Conservation (phyloP, 2,113 vertebrate genomes). For the Talpa occidentalis region DNA sequence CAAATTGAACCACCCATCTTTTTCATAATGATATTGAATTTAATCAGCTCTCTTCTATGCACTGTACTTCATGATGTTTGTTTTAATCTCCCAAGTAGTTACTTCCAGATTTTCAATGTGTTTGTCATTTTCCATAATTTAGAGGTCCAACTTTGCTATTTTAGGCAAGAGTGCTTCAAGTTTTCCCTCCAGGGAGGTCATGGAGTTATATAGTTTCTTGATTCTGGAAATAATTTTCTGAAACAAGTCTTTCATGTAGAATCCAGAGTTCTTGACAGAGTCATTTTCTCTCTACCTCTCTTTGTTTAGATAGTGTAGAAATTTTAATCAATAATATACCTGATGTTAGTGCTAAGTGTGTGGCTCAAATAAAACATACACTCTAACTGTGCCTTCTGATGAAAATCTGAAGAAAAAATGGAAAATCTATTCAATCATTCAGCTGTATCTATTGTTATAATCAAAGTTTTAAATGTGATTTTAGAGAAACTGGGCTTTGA, state of each 20-base stretch:
- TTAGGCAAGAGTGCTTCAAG: constrained; percentile 64
- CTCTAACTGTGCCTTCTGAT: not conserved
- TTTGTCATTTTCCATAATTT: constrained; percentile 76
- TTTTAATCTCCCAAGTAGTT: constrained; percentile 66
- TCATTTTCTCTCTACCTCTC: constrained; percentile 36
- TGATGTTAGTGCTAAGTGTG: not conserved
- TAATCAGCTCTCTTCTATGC: constrained; percentile 36
- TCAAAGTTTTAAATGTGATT: constrained; percentile 2
- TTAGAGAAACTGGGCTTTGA: not conserved
- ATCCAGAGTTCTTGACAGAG: constrained; percentile 37
- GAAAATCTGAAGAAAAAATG: not conserved
- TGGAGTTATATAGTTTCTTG: constrained; percentile 54
- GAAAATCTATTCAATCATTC: not conserved
- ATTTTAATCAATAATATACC: not conserved
- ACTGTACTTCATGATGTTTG: constrained; percentile 47
- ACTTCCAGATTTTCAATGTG: constrained; percentile 76
- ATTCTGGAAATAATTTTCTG: constrained; percentile 68
- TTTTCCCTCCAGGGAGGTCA: constrained; percentile 55
- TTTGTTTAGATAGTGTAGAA: constrained; percentile 8
- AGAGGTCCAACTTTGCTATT: constrained; percentile 70
- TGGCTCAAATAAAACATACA: not conserved
- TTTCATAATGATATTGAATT: constrained; percentile 46
- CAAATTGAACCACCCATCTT: constrained; percentile 47
- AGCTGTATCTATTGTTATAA: not conserved
- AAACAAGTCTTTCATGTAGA: constrained; percentile 47